phyloP scores from a whole-genome alignment of 2,888 invertebrate genomes.

The Aspidiotus destructor region DNA sequence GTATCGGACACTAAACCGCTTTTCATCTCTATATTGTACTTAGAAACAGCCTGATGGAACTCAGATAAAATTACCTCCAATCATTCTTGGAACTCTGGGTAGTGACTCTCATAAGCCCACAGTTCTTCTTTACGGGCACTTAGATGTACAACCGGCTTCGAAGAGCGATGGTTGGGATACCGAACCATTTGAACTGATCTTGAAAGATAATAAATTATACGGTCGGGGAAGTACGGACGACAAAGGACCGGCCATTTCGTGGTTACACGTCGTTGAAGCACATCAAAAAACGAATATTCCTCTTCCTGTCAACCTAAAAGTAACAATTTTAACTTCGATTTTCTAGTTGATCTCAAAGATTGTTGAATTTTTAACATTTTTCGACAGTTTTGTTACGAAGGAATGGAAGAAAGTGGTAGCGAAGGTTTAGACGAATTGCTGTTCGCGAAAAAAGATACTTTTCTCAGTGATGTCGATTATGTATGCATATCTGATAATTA shows the following conservation, averaged over 20 bases:
- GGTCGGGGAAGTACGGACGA: constrained; percentile 91
- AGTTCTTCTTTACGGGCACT: constrained; percentile 88
- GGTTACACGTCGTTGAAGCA: constrained; percentile 89
- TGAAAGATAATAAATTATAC: constrained; percentile 77
- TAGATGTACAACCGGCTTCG: constrained; percentile 94
- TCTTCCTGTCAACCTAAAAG: constrained; percentile 54
- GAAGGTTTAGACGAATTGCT: constrained; percentile 87
- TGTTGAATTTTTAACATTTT: background rate
- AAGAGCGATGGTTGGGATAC: constrained; percentile 91
- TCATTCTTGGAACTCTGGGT: constrained; percentile 69
- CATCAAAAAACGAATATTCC: constrained; percentile 62
- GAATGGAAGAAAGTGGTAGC: constrained; percentile 97
- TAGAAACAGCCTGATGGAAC: constrained; percentile 57
- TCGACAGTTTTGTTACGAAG: constrained; percentile 79
- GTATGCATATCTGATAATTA: constrained; percentile 98
- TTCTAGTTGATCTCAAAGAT: background rate
- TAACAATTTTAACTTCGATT: constrained; percentile 36
- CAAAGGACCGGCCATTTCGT: constrained; percentile 88
- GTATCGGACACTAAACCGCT: background rate
- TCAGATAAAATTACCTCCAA: constrained; percentile 71
- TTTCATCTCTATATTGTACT: constrained; percentile 13
- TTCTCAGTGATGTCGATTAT: constrained; percentile 76
- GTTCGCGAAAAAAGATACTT: constrained; percentile 58
- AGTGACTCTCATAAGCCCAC: constrained; percentile 80
- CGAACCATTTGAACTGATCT: constrained; percentile 83